Percentiles rank a stretch among this genome's conserved stretches.
Evolutionary conservation across 2,888 invertebrate species (phyloP).

Genomic region (Lordiphosa fenestrarum): DNA sequence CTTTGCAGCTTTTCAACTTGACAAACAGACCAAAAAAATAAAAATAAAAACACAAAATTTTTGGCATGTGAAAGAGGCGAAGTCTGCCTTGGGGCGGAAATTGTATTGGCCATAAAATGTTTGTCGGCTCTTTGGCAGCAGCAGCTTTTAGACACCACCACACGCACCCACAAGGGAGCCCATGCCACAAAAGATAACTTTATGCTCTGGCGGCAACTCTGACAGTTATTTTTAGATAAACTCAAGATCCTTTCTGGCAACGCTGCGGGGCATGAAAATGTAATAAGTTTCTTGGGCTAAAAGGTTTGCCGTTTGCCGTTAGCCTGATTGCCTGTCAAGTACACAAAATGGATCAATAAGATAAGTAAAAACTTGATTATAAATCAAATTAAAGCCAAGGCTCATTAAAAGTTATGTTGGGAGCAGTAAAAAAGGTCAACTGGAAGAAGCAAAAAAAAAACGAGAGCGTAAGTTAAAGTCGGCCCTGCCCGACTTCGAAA

Average conservation of each 20-base stretch:
- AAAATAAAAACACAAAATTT: too few species aligned
- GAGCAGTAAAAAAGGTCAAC: not conserved
- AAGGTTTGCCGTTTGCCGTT: conserved; percentile 20
- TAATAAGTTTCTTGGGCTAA: conserved; percentile 35
- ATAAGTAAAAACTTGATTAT: conserved; percentile 1
- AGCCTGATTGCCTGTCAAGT: conserved; percentile 44
- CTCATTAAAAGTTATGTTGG: conserved; percentile 1
- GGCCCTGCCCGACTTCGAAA: too few species aligned
- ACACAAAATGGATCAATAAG: conserved; percentile 16
- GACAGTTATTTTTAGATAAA: conserved; percentile 46
- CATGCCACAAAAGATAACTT: not conserved
- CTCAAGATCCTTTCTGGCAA: conserved; percentile 32
- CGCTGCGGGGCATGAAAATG: conserved; percentile 31
- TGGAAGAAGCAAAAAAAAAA: too few species aligned
- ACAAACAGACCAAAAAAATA: too few species aligned
- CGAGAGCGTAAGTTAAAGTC: too few species aligned
- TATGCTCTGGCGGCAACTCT: conserved; percentile 5
- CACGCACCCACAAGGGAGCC: conserved; percentile 1
- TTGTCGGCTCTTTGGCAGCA: conserved; percentile 13
- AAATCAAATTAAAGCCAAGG: conserved; percentile 15
- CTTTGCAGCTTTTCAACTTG: too few species aligned
- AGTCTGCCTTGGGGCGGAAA: conserved; percentile 37
- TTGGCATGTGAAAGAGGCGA: too few species aligned
- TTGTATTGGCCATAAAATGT: conserved; percentile 54
- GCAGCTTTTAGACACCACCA: not conserved